Base-by-base conservation (phyloP, 1,140 invertebrate species). In the Thaumatotibia leucotreta region DNA sequence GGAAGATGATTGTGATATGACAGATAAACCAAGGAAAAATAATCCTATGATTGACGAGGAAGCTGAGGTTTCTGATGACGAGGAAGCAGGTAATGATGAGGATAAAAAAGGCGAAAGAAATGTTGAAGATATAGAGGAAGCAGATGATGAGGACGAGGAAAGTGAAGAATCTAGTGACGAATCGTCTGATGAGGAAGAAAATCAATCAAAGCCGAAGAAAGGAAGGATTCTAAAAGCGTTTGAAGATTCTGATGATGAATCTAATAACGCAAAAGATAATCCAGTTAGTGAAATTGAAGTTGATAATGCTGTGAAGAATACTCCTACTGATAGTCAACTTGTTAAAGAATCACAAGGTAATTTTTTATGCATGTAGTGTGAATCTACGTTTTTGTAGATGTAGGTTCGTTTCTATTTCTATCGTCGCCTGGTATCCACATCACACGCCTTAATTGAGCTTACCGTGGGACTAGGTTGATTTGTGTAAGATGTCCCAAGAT, bases 231-330 rank as follows among this genome's bases (percentile, higher is more conserved):
- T 91, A 54, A 83, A 86, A 75, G 82, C 77, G 10, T 84, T 86
- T 71, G 82, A 88, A 74, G 84, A 85, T 76, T 89, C 88, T 10
- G 88, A 89, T 72, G 88, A 91, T 67, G 88, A 91, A 74, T 69
- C 67, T 39, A 10, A 2, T 64, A 67, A 22, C 31, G 2, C 4
- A 14, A 74, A 64, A 66, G n/a, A 52, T 29, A 35, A 50, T 27
- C 8, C 1, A 61, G 27, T 70, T 68, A 35, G 70, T 49, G 67
- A 61, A 32, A 66, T 66, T 50, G 64, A 72, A 45, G 58, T 24
- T 64, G 70, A 68, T 24, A 33, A 11, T 63, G 31, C 68, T 32
- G 24, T 24, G 49, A 65, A 22, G 27, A 32, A 39, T 45, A 11
- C 35, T 58, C n/a, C 17, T 39, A 17, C 14, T 22, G 66, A 68